Evolutionary conservation across 2,888 invertebrate genomes (phyloP), one percentile per base, ranked within the genome.

Genomic region (Mythimna impura): DNA sequence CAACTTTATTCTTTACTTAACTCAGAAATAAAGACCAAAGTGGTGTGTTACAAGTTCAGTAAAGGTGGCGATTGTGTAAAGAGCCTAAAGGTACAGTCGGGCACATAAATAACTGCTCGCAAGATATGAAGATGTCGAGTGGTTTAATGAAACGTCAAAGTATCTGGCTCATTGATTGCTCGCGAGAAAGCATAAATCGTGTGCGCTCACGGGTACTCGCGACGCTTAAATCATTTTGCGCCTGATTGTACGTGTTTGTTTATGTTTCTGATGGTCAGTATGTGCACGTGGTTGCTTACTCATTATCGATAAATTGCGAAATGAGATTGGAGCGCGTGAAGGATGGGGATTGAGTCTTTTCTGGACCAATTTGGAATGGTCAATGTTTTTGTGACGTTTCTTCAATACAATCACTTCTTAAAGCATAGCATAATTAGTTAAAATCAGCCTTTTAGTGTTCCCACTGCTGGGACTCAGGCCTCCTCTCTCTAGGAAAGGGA

Each of bases 91-190:
- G 94, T 93, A 92, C 92, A 91, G 90, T 92, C 90, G 78, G 77
- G 81, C 66, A 83, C 92, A 94, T 95, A 95, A 95, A 95, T 94
- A 94, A 93, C 91, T 87, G 79, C 81, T 79, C 86, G 90, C 91
- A 84, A 90, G 90, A 91, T 94, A 96, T 95, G 95, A 95, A 96
- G 96, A 94, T 94, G 95, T 96, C 96, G 89, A 90, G 82, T 84
- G 88, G 76, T 92, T 90, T 95, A 96, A 95, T 95, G 95, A 93
- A 95, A 95, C 91, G 95, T 95, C 94, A 95, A 94, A 94, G 94
- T 91, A 94, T 90, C 91, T 85, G 88, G 89, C 85, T 91, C 93
- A 93, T 93, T 93, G 93, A 93, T 92, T 93, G 92, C 91, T 89
- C 85, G 87, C 82, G 89, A 87, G 86, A 85, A 86, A 84, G 83